Evolutionary conservation across 2,797 vertebrate genomes (phyloP), one percentile per base, ranked within the genome.

Genomic region (Nannoperca australis): DNA sequence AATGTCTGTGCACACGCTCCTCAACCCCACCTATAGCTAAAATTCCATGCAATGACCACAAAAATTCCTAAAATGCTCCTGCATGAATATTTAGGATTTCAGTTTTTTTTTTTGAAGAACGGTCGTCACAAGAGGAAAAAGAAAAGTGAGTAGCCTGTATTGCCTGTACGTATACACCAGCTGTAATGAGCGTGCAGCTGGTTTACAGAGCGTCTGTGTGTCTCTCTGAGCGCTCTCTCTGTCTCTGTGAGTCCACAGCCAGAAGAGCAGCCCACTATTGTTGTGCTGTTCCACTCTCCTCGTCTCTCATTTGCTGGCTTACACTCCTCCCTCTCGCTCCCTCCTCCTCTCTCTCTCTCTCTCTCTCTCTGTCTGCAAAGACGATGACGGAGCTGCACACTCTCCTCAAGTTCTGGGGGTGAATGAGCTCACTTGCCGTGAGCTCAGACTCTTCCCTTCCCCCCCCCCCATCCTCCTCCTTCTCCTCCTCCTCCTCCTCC

Each of bases 341-440:
- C 84, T 85, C 65, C 69, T 38, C 36, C 36, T 38, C 36, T 36
- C 67, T n/a, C 34, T 53, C 42, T 27, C n/a, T n/a, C 8, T 60
- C 69, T 75, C 80, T 55, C 83, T 58, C 68, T 79, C 78, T 78
- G 75, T 75, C 85, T 78, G 85, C 85, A 81, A 83, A 89, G 60
- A 85, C 63, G 73, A 93, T 87, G 92, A 93, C 85, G 76, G 84
- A 78, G 88, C 89, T 87, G n/a, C 89, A 87, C 85, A 84, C 86
- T 86, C 88, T 88, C 84, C 69, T 76, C 83, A 32, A 91, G 89
- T 92, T 90, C 92, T 78, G 87, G 81, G 92, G 91, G 87, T 91
- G 93, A 95, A 93, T 96, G 94, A 95, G 95, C 95, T 97, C 96
- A 97, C 94, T 95, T 93, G 93, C 93, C 78, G 81, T 92, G 94